These are phyloP conservation scores for Phrixothrix hirtus DNA, from an alignment of 2,888 invertebrate species.

Conservation along the genomic window DNA sequence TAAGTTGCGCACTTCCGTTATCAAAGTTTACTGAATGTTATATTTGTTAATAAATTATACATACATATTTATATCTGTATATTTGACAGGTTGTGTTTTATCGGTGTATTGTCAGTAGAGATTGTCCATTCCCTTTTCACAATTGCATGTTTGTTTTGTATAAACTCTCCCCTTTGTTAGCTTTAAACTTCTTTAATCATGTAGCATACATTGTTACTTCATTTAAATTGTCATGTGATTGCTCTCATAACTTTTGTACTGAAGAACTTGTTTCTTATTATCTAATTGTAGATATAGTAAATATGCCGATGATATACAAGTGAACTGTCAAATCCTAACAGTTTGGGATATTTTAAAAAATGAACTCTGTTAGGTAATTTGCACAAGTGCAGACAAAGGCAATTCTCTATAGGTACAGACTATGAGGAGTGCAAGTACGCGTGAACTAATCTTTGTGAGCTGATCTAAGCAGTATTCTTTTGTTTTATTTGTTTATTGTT, in stretches of 20 bases:
- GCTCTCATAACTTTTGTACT: conserved; percentile 31
- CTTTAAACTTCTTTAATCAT: conserved; percentile 18
- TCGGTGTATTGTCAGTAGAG: conserved; percentile 42
- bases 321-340: conserved; percentile 30
- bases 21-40: conserved; percentile 54
- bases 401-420: conserved; percentile 50
- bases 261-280: conserved; percentile 30
- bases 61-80: conserved; percentile 54
- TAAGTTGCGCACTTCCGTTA: conserved; percentile 41
- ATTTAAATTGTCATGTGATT: conserved; percentile 25
- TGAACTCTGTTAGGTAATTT: conserved; percentile 23
- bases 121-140: conserved; percentile 20
- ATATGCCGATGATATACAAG: conserved; percentile 44
- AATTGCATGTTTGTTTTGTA: conserved; percentile 23
- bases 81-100: conserved; percentile 45
- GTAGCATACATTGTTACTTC: conserved; percentile 23
- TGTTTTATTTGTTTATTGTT: conserved; percentile 44
- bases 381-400: conserved; percentile 51
- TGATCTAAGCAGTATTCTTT: conserved; percentile 53
- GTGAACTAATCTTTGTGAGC: conserved; percentile 51
- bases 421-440: conserved; percentile 40
- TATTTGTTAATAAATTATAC: conserved; percentile 56
- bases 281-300: conserved; percentile 30
- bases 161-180: conserved; percentile 20
- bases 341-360: conserved; percentile 22